Percentiles rank a stretch among this genome's conserved stretches.
These are phyloP conservation scores for Orientallactaga bullata DNA, from an alignment of 2,113 vertebrate genomes.

Conservation along the genomic window DNA sequence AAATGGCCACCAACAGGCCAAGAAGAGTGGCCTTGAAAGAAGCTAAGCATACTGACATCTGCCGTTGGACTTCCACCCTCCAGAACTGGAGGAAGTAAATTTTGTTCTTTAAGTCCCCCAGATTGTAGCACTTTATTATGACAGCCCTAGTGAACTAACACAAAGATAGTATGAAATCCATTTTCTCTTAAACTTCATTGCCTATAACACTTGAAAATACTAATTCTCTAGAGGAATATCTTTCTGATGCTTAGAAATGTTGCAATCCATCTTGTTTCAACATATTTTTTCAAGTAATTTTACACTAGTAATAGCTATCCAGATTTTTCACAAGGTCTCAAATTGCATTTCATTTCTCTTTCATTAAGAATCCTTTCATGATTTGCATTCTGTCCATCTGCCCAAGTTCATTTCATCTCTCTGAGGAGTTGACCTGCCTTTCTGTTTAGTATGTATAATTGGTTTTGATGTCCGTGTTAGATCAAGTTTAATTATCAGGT, in stretches of 20 bases:
- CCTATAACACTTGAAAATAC: conserved; percentile 33
- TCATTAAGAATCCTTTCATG: conserved; percentile 51
- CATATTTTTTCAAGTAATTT: conserved; percentile 41
- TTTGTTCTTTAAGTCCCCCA: not conserved
- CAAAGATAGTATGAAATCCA: not conserved
- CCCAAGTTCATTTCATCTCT: conserved; percentile 71
- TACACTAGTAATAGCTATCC: conserved; percentile 49
- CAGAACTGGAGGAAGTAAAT: not conserved
- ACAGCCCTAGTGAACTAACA: not conserved
- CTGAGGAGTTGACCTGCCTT: conserved; percentile 61
- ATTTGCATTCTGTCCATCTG: conserved; percentile 78
- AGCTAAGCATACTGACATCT: not conserved
- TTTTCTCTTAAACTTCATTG: conserved; percentile 28
- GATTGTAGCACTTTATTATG: not conserved
- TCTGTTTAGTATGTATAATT: conserved; percentile 71
- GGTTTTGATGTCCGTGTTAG: conserved; percentile 74
- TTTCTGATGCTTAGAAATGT: conserved; percentile 51
- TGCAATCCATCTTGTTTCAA: conserved; percentile 51
- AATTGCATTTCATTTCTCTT: conserved; percentile 67
- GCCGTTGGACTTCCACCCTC: not conserved
- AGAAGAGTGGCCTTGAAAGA: not conserved
- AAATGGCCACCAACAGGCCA: not conserved
- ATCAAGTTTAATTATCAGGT: conserved; percentile 74
- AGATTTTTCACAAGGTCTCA: conserved; percentile 64
- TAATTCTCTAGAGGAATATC: conserved; percentile 43